Evolutionary conservation across 2,113 vertebrate species (phyloP).

Genomic region (Stegostoma tigrinum): DNA sequence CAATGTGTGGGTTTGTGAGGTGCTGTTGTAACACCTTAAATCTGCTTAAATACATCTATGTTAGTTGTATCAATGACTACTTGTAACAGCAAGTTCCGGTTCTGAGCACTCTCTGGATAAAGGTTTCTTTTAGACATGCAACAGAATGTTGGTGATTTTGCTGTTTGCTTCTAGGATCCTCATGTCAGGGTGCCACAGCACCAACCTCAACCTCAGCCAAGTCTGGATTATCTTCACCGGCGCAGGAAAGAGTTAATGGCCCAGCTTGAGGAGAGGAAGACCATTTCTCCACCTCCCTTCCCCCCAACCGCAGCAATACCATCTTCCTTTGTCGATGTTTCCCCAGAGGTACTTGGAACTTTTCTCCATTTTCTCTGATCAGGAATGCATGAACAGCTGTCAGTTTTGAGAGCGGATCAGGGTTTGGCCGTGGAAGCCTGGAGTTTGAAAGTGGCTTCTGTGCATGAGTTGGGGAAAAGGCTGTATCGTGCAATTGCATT

Average conservation of each 20-base stretch:
- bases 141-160: background rate
- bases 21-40: too few species aligned
- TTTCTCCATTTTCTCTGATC: background rate
- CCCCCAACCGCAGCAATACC: slow-evolving; percentile 78
- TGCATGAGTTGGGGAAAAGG: too few species aligned
- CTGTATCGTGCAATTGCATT: background rate
- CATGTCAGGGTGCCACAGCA: slow-evolving; percentile 52
- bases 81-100: background rate
- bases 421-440: background rate
- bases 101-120: background rate
- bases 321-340: slow-evolving; percentile 15
- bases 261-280: slow-evolving; percentile 88
- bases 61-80: background rate
- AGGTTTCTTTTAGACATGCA: background rate
- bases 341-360: background rate
- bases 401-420: too few species aligned
- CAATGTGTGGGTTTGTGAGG: too few species aligned
- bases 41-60: too few species aligned
- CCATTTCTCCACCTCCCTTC: slow-evolving; percentile 92
- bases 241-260: slow-evolving; percentile 90
- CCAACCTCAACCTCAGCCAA: slow-evolving; percentile 67
- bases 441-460: background rate
- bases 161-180: slow-evolving; percentile 48
- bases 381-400: too few species aligned
- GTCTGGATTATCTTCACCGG: slow-evolving; percentile 84